phyloP scores from a whole-genome alignment of 2,888 invertebrate genomes.

The Yponomeuta sedellus region DNA sequence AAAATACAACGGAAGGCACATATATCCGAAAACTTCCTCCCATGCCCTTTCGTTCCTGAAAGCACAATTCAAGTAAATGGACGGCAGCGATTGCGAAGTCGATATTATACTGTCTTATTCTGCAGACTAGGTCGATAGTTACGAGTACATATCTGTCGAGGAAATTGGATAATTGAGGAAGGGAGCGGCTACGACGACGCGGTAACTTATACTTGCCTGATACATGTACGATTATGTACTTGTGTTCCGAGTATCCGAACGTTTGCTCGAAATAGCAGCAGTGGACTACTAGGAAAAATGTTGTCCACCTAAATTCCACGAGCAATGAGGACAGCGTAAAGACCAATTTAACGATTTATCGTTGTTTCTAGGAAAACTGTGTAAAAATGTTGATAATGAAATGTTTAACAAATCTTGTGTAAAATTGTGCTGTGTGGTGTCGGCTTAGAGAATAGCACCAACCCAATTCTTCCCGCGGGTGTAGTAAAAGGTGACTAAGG shows the following conservation, averaged over 20 bases:
- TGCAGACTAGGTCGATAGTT: constrained; percentile 39
- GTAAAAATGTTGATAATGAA: too few relatives aligned
- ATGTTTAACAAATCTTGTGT: too few relatives aligned
- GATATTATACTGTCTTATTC: constrained; percentile 18
- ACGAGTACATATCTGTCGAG: constrained; percentile 38
- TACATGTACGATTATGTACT: not conserved
- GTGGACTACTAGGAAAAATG: not conserved
- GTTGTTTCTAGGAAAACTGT: not conserved
- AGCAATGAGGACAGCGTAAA: not conserved
- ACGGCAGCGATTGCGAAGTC: not conserved
- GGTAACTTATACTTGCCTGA: not conserved
- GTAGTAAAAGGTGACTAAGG: too few relatives aligned
- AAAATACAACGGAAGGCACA: not conserved
- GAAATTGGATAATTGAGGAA: constrained; percentile 70
- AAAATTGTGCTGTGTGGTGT: too few relatives aligned
- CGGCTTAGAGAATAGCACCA: too few relatives aligned
- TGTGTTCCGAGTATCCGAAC: not conserved
- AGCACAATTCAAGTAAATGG: not conserved
- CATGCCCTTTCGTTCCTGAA: not conserved
- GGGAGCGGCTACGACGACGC: constrained; percentile 44
- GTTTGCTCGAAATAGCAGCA: not conserved
- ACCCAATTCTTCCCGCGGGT: too few relatives aligned
- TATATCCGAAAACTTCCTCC: not conserved
- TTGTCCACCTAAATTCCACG: not conserved
- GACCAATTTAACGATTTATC: not conserved